A percentile compares a stretch with the other conserved stretches of the same genome.
These are phyloP conservation scores for Percina caprodes DNA, from an alignment of 2,113 vertebrate genomes.

Conservation along the genomic window DNA sequence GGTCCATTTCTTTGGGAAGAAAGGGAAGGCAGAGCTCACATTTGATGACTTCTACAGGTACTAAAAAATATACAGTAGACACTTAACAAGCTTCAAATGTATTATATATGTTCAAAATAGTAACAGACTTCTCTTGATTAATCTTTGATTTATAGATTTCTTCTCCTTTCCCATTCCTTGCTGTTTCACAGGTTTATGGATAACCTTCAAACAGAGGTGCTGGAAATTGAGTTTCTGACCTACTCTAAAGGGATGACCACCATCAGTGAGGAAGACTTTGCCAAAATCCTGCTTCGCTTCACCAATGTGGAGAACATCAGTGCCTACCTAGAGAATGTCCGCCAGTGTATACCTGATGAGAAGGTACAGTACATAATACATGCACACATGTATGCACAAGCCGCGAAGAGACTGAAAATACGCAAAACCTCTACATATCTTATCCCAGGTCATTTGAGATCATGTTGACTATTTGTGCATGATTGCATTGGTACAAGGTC, in stretches of 20 bases:
- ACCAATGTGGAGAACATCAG: conserved; percentile 98
- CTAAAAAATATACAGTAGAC: not conserved
- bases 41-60: conserved; percentile 99
- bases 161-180: not conserved
- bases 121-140: not conserved
- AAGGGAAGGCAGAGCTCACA: conserved; percentile 97
- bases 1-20: conserved; percentile 98
- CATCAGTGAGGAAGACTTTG: conserved; percentile 98
- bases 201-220: conserved; percentile 97
- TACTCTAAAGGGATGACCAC: conserved; percentile 98
- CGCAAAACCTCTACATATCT: not conserved
- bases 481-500: not conserved
- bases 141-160: not conserved
- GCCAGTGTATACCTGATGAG: conserved; percentile 92
- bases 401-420: not conserved
- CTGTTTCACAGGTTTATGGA: conserved; percentile 93
- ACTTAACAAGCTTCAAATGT: not conserved
- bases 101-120: not conserved
- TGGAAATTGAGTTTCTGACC: conserved; percentile 98
- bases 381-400: too few species aligned
- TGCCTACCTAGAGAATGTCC: conserved; percentile 95
- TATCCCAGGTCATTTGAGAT: not conserved
- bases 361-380: conserved; percentile 84
- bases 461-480: not conserved
- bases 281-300: conserved; percentile 95